Evolutionary conservation across 2,888 invertebrate species (phyloP), one percentile per base, ranked within the genome.

Genomic region (Polyploca ridens): DNA sequence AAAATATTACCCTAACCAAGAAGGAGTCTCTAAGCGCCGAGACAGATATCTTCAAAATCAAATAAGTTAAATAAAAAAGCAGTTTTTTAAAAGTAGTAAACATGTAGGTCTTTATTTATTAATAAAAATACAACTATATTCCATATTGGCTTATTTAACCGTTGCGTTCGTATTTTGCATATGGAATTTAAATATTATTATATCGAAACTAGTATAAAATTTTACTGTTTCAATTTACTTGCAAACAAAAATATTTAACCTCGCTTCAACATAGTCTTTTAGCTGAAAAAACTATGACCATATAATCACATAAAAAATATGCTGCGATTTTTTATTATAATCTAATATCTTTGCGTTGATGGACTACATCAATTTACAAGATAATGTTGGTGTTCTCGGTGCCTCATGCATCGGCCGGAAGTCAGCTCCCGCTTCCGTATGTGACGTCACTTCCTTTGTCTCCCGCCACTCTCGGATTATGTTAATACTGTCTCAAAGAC

Each of bases 401-500:
- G 71, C 54, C 54, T 54, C 70, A 64, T 73, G 77, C 77, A 81
- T 81, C 79, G 77, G 72, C 78, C 82, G 86, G 86, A 84, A 85
- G 86, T 79, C 76, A 72, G 68, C 75, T 68, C 68, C 70, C 76
- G 72, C 76, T 70, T 78, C 78, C 78, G 75, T 69, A 67, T 72
- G 81, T 83, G 83, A 87, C 86, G 86, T 89, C 88, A 88, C 87
- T 85, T 86, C 87, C 88, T 87, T 86, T 89, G 89, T 87, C 82
- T 85, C 84, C 84, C 78, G 77, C 79, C 85, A 84, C 83, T 82
- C 83, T 81, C 77, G 89, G 90, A 92, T 91, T 93, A 93, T 92
- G 91, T 86, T 91, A 93, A 93, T 92, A 86, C 79, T 82, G 86
- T 86, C 85, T 87, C 88, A 76, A 81, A 87, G 87, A 90, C 90